Evolutionary conservation across 2,113 vertebrate genomes (phyloP), one percentile per base, ranked within the genome.

Genomic region (Morphnarchus princeps): DNA sequence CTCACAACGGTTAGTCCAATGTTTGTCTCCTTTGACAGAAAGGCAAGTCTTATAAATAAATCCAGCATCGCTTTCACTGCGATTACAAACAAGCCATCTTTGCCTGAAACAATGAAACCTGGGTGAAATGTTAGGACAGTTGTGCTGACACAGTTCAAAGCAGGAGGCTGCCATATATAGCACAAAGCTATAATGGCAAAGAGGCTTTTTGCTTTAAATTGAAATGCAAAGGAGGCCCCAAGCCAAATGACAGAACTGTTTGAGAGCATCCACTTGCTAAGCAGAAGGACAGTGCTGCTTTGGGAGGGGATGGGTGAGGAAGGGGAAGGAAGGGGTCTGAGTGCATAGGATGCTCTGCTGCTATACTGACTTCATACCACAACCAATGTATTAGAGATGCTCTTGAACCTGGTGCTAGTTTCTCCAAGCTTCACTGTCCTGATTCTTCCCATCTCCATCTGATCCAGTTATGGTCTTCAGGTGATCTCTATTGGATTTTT

Each of bases 401-500:
- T 97, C 96, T 97, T 97, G 96, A 96, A 97, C 91, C 89, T 97
- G 95, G 93, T 96, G 96, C 95, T 97, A 97, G 95, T 97, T 95
- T 97, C 94, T 97, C 94, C 96, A 96, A 96, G 96, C 93, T 97
- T 97, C 95, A 97, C 94, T 97, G 95, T 96, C 95, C 96, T 96
- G 94, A 97, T 95, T 97, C 95, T 96, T 97, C 95, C 95, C 97
- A 96, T 97, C 96, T 96, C 96, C 94, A 95, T 97, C 91, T 97
- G 91, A 97, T 96, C 97, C 97, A 97, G 96, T 97, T 97, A 96
- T 94, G 95, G 94, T 97, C 95, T 97, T 96, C 97, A 97, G 97
- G 94, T 97, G 95, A 95, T 96, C 96, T 97, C 96, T 95, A 96
- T 96, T 96, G 95, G 95, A 97, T 96, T 97, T 97, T 97, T 97